Percentiles rank a stretch among this genome's conserved stretches.
These are phyloP conservation scores for Eulithis prunata DNA, from an alignment of 2,888 invertebrate genomes.

Conservation along the genomic window DNA sequence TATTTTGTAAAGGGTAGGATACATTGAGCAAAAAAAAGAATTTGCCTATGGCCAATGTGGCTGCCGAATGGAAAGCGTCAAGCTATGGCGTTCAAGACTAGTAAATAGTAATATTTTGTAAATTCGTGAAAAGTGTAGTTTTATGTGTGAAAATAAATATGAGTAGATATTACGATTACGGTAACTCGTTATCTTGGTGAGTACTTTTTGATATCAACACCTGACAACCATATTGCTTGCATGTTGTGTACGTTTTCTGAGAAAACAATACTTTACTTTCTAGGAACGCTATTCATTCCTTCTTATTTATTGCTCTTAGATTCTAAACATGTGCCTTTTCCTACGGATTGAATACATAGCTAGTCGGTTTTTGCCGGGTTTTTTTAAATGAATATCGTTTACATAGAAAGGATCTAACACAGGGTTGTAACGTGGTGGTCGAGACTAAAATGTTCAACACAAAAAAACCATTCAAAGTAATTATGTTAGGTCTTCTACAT, in stretches of 20 bases:
- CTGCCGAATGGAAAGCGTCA: slow-evolving; percentile 68
- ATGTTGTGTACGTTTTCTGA: slow-evolving; percentile 69
- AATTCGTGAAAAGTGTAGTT: slow-evolving; percentile 62
- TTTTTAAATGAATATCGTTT: slow-evolving; percentile 37
- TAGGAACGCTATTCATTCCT: slow-evolving; percentile 20
- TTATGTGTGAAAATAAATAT: slow-evolving; percentile 71
- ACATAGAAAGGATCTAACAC: slow-evolving; percentile 11
- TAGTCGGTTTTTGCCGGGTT: slow-evolving; percentile 12
- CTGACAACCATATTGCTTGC: slow-evolving; percentile 77
- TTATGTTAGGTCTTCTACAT: too few species aligned
- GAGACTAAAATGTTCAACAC: slow-evolving; percentile 1
- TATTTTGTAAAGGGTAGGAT: slow-evolving; percentile 42
- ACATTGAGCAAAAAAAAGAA: slow-evolving; percentile 46
- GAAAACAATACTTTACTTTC: slow-evolving; percentile 41
- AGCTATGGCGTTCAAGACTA: slow-evolving; percentile 75
- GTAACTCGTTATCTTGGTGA: slow-evolving; percentile 83
- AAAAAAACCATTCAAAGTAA: not conserved
- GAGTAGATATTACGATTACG: slow-evolving; percentile 84
- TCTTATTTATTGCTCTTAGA: not conserved
- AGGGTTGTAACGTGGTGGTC: slow-evolving; percentile 35
- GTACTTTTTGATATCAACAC: slow-evolving; percentile 58
- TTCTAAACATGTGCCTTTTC: not conserved
- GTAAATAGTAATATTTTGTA: slow-evolving; percentile 58
- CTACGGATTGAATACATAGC: not conserved
- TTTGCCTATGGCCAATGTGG: slow-evolving; percentile 77